Evolutionary conservation across 2,113 vertebrate genomes (phyloP).

Genomic region (Calyptomena viridis): DNA sequence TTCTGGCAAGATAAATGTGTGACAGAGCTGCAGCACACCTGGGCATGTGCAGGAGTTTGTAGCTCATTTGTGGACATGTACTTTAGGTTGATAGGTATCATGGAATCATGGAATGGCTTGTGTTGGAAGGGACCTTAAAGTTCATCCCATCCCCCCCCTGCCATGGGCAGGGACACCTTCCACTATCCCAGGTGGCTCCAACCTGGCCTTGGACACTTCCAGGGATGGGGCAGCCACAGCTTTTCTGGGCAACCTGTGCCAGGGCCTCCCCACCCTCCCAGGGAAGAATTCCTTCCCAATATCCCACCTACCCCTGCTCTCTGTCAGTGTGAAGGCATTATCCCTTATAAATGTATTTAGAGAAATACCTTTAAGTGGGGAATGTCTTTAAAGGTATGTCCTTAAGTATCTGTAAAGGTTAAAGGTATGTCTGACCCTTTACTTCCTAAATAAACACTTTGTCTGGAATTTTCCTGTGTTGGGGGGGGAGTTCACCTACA

Average conservation of each 20-base stretch:
- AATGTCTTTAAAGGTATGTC: neutral
- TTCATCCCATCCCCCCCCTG: neutral
- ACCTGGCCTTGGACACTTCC: fast-evolving
- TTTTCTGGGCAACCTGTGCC: neutral
- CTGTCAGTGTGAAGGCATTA: neutral
- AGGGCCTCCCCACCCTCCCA: fast-evolving
- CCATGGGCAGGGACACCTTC: neutral
- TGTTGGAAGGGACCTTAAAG: neutral
- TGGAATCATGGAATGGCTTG: neutral
- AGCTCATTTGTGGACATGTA: fast-evolving
- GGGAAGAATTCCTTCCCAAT: neutral
- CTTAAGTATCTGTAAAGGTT: neutral
- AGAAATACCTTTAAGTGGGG: neutral
- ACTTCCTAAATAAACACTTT: neutral
- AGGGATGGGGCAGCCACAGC: neutral
- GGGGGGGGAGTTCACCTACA: neutral
- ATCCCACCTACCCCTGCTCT: neutral
- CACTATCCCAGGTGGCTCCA: fast-evolving
- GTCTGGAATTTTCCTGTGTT: neutral
- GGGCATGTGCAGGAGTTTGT: fast-evolving
- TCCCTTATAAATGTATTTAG: neutral
- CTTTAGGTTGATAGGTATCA: fast-evolving
- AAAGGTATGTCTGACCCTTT: neutral
- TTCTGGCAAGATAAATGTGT: neutral
- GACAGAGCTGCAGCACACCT: neutral